Evolutionary conservation across 2,797 vertebrate species (phyloP), one percentile per base, ranked within the genome.

Genomic region (Dendrocincla tyrannina): DNA sequence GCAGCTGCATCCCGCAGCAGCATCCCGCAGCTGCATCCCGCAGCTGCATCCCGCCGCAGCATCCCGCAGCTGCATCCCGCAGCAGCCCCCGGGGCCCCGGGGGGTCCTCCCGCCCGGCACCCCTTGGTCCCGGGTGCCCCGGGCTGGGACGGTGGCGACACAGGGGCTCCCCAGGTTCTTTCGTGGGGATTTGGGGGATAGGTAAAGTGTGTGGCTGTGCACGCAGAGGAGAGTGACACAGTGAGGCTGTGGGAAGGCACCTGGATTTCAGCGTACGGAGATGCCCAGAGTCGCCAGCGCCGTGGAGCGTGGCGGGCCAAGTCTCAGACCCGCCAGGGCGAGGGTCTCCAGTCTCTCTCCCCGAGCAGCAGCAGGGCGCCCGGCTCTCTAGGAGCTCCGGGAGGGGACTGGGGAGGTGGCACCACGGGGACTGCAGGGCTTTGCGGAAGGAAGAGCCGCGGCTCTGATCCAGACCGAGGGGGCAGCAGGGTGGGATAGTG

Each of bases 161-260:
- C 42, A 50, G 28, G 4, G 49, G 20, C 37, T 27, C 22, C 37
- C 50, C 62, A 4, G 33, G 20, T 9, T 37, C 72, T 35, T 22
- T 2, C 8, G 49, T 1, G 15, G 28, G 23, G 7, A 2, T 3
- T 2, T 2, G 13, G 22, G 60, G 30, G 44, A 16, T 16, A 74
- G 1, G 17, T 16, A 2, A 23, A 62, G 24, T 32, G 28, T 5
- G 15, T 6, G 68, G 32, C 8, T 8, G n/a, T 25, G 25, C 13
- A 6, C 6, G 2, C 3, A 2, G 28, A 53, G 59, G 16, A 5
- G 18, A 37, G 35, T 27, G 78, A 49, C 37, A 72, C 55, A 14
- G 60, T 4, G n/a, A 44, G 33, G 44, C 37, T 15, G 20, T 3
- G 62, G 14, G 33, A 62, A 39, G 49, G 16, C 55, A 17, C 18